Evolutionary conservation across 23 tunicate species (phyloP).

Genomic region (Clavelina lepadiformis): DNA sequence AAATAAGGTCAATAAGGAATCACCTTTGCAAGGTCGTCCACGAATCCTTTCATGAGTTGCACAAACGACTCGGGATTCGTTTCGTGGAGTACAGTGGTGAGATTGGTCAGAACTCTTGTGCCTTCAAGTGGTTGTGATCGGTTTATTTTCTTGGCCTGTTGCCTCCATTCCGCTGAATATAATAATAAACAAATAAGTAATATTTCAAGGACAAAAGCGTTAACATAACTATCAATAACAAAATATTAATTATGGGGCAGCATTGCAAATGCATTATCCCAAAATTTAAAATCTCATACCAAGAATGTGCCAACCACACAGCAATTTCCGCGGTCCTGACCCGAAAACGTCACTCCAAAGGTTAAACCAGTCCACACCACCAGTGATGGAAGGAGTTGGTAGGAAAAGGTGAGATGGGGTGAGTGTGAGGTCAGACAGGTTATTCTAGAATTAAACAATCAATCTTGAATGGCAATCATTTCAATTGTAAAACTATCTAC

Average conservation of each 20-base stretch:
- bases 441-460: slow-evolving; percentile 57
- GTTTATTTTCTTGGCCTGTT: too few species aligned
- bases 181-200: too few species aligned
- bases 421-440: slow-evolving; percentile 55
- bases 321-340: slow-evolving; percentile 56
- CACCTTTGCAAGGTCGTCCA: slow-evolving; percentile 32
- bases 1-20: background rate
- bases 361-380: slow-evolving; percentile 67
- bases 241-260: too few species aligned
- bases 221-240: too few species aligned
- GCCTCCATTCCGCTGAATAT: too few species aligned
- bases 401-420: slow-evolving; percentile 65
- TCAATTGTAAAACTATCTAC: too few species aligned
- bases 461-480: too few species aligned
- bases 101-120: slow-evolving; percentile 38
- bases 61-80: slow-evolving; percentile 36
- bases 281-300: too few species aligned
- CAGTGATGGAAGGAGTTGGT: slow-evolving; percentile 44
- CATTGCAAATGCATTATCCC: too few species aligned
- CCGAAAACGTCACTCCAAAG: slow-evolving; percentile 69
- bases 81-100: slow-evolving; percentile 58
- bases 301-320: slow-evolving; percentile 71
- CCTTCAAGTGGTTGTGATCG: slow-evolving; percentile 38
- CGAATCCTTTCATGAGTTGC: slow-evolving; percentile 34
- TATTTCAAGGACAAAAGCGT: too few species aligned